Percentiles rank a stretch among this genome's conserved stretches.
These are phyloP conservation scores for Antheraea mylitta DNA, from an alignment of 1,140 invertebrate species.

Conservation along the genomic window DNA sequence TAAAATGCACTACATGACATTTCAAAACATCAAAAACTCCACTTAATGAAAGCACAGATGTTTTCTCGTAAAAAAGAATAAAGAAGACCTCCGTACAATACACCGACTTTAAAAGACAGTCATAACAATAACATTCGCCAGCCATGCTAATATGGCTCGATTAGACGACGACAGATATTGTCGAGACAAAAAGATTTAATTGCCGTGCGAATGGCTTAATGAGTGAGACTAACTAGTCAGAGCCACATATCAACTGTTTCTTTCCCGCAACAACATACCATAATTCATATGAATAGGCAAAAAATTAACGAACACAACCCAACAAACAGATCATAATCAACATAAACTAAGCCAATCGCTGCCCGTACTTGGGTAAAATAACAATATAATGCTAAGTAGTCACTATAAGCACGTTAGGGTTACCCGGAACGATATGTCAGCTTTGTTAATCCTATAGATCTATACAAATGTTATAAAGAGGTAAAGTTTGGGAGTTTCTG, in stretches of 20 bases:
- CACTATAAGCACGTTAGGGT: neutral
- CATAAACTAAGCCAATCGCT: conserved; percentile 2
- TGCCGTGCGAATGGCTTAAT: neutral
- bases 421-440: neutral
- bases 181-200: neutral
- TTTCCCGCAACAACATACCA: neutral
- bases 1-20: no score
- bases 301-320: neutral
- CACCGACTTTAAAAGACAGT: no score
- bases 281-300: conserved; percentile 1
- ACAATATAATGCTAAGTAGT: neutral
- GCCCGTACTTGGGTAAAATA: conserved; percentile 2
- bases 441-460: no score
- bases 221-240: neutral
- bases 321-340: conserved; percentile 1
- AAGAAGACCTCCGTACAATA: no score
- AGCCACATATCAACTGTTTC: neutral
- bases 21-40: no score
- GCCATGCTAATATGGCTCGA: neutral
- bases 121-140: no score
- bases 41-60: no score
- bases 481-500: no score
- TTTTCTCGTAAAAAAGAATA: no score
- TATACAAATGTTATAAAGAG: no score
- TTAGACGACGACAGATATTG: neutral